phyloP scores from a whole-genome alignment of 2,113 vertebrate genomes.

The Myocastor coypus region DNA sequence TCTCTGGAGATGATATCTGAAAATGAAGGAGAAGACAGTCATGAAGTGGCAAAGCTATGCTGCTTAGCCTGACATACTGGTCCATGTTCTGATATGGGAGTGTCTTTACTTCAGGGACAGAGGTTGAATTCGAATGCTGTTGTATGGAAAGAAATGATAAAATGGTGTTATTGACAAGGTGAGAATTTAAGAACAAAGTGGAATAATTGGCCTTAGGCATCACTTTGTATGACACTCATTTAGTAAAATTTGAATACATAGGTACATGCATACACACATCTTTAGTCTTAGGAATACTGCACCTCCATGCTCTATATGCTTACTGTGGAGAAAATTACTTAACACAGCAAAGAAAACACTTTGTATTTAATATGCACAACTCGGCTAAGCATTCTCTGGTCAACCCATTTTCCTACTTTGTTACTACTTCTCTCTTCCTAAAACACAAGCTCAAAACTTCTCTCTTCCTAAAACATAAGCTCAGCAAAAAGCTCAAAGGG shows the following conservation, averaged over 20 bases:
- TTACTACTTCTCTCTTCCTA: background rate
- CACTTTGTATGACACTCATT: background rate
- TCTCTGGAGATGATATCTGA: background rate
- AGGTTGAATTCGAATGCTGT: background rate
- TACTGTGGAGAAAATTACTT: background rate
- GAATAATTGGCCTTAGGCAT: background rate
- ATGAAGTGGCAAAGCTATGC: background rate
- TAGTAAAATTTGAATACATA: background rate
- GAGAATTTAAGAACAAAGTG: background rate
- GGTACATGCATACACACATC: background rate
- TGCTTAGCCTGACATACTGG: background rate
- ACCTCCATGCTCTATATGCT: background rate
- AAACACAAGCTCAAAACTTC: slow-evolving; percentile 5
- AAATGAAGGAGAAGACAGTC: background rate
- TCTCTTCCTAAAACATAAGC: background rate
- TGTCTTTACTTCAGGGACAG: background rate
- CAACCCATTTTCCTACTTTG: background rate
- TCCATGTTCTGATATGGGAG: background rate
- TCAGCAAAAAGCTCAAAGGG: background rate
- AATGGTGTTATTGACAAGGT: background rate
- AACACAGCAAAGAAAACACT: background rate
- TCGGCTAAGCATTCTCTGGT: background rate
- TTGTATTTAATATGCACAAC: background rate
- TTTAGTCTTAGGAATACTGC: background rate
- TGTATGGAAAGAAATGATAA: background rate